Evolutionary conservation across 2,797 vertebrate species (phyloP).

Genomic region (Orientallactaga sibirica): DNA sequence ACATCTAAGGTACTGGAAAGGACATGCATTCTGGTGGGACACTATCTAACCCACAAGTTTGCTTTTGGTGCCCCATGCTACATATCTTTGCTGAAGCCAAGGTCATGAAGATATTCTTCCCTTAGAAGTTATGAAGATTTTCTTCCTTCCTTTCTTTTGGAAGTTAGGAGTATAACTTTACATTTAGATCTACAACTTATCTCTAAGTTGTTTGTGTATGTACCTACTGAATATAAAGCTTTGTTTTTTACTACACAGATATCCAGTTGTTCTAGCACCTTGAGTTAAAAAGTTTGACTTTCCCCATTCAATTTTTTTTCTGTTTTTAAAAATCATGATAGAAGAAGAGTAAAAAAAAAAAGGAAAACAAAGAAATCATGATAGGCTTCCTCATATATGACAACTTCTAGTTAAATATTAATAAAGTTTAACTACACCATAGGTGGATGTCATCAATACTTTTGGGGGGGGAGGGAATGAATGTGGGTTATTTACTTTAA

Average conservation of each 20-base stretch:
- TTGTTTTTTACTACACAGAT: neutral
- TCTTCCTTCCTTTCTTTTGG: neutral
- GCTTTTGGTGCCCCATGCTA: neutral
- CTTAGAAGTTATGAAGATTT: neutral
- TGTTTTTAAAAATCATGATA: no score
- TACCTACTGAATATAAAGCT: neutral
- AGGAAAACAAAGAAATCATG: neutral
- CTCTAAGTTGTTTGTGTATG: neutral
- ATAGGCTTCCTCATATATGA: neutral
- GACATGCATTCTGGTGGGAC: neutral
- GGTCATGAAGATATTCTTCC: neutral
- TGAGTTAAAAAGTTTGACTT: neutral
- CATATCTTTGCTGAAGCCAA: neutral
- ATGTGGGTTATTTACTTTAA: slow-evolving; percentile 12
- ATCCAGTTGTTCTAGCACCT: neutral
- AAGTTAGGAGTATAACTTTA: neutral
- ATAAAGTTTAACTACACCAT: neutral
- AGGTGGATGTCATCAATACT: neutral
- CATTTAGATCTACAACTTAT: neutral
- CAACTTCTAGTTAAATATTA: neutral
- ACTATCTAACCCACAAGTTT: neutral
- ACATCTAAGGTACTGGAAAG: neutral
- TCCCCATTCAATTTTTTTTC: neutral
- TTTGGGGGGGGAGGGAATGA: neutral
- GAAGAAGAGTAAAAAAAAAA: no score